Percentiles rank a stretch among this genome's conserved stretches.
phyloP scores from a whole-genome alignment of 2,888 invertebrate genomes.

The Cataglyphis livida region DNA sequence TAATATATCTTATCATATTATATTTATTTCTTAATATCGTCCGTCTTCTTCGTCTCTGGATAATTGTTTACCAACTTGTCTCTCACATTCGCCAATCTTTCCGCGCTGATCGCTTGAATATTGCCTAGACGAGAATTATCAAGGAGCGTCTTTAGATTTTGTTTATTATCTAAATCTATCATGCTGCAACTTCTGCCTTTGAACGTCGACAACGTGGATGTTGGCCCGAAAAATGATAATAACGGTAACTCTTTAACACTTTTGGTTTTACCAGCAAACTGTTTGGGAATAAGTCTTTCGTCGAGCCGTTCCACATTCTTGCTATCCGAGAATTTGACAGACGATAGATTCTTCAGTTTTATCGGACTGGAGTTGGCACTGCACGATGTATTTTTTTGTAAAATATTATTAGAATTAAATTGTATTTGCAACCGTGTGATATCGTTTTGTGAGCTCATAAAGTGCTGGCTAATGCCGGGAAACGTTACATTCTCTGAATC shows the following conservation, averaged over 20 bases:
- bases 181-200: slow-evolving; percentile 81
- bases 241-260: slow-evolving; percentile 81
- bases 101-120: slow-evolving; percentile 78
- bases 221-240: slow-evolving; percentile 78
- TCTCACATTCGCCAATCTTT: slow-evolving; percentile 78
- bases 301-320: slow-evolving; percentile 1
- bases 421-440: background rate
- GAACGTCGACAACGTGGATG: slow-evolving; percentile 61
- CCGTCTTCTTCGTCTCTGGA: slow-evolving; percentile 28
- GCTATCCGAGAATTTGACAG: slow-evolving; percentile 26
- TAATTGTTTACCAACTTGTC: slow-evolving; percentile 75
- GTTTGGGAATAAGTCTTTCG: slow-evolving; percentile 15
- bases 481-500: background rate
- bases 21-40: slow-evolving; percentile 47
- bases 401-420: slow-evolving; percentile 51
- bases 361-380: slow-evolving; percentile 60
- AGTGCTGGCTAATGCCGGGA: background rate
- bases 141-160: slow-evolving; percentile 73
- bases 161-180: slow-evolving; percentile 80
- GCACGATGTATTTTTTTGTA: slow-evolving; percentile 42
- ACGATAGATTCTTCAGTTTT: slow-evolving; percentile 43
- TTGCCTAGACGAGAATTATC: slow-evolving; percentile 76
- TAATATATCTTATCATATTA: slow-evolving; percentile 33
- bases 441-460: background rate
- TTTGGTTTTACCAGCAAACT: slow-evolving; percentile 63